These are phyloP conservation scores for Strix aluco DNA, from an alignment of 2,113 vertebrate species.

Conservation along the genomic window DNA sequence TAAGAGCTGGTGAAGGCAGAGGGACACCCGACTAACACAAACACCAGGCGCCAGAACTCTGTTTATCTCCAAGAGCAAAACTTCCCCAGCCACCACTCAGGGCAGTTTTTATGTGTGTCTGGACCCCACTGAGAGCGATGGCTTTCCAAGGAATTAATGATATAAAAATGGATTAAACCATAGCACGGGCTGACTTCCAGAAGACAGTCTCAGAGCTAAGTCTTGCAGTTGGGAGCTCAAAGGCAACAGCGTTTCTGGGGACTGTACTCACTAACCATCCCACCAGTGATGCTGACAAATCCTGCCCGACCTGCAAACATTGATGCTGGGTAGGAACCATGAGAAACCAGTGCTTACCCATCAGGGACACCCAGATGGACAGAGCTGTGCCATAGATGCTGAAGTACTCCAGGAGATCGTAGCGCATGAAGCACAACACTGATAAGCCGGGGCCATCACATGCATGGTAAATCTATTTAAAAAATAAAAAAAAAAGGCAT, in stretches of 20 bases:
- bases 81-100: not conserved
- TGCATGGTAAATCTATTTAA: slow-evolving; percentile 74
- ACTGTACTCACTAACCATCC: not conserved
- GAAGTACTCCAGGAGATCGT: slow-evolving; percentile 93
- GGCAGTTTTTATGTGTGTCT: not conserved
- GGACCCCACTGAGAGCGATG: accelerated
- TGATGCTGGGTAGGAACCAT: not conserved
- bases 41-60: not conserved
- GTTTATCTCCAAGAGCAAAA: not conserved
- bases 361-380: slow-evolving; percentile 96
- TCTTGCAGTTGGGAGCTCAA: not conserved
- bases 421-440: slow-evolving; percentile 90
- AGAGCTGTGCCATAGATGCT: slow-evolving; percentile 90
- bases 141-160: not conserved
- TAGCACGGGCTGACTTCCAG: not conserved
- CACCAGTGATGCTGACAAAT: not conserved
- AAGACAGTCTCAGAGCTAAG: not conserved
- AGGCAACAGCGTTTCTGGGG: not conserved
- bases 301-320: accelerated
- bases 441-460: slow-evolving; percentile 88
- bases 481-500: not conserved
- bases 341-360: slow-evolving; percentile 74
- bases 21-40: not conserved
- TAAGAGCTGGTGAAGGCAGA: not conserved
- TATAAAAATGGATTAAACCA: not conserved